phyloP scores from a whole-genome alignment of 1,140 invertebrate genomes.

The Piezodorus guildinii region DNA sequence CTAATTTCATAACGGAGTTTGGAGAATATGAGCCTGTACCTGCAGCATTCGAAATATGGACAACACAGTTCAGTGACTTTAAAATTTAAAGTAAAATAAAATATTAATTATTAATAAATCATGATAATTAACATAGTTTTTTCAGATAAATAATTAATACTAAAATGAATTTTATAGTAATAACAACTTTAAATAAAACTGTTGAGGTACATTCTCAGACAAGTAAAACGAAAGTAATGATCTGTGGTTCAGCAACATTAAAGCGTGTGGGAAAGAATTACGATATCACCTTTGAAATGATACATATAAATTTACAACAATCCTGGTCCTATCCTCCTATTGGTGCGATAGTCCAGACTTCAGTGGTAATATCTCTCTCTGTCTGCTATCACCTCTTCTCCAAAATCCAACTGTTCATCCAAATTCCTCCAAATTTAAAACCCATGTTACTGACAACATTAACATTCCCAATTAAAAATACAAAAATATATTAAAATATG shows the following conservation, averaged over 20 bases:
- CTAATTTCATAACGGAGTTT: constrained; percentile 11
- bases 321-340: constrained; percentile 23
- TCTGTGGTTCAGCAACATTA: constrained; percentile 19
- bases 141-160: neutral
- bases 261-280: constrained; percentile 23
- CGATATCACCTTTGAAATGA: constrained; percentile 20
- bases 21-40: constrained; percentile 14
- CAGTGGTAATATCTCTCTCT: constrained; percentile 18
- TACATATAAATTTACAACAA: constrained; percentile 19
- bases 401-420: constrained; percentile 22
- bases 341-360: constrained; percentile 21
- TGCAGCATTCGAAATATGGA: neutral
- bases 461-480: constrained; percentile 14
- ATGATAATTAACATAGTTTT: neutral
- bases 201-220: constrained; percentile 16
- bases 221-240: constrained; percentile 7
- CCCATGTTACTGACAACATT: constrained; percentile 23
- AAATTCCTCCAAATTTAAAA: constrained; percentile 22
- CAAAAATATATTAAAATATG: constrained; percentile 14
- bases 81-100: neutral
- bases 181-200: neutral
- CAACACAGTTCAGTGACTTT: neutral
- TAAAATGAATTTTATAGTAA: neutral
- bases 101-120: neutral
- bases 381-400: constrained; percentile 20